These are phyloP conservation scores for Byasa hedistus DNA, from an alignment of 2,888 invertebrate genomes.

Conservation along the genomic window DNA sequence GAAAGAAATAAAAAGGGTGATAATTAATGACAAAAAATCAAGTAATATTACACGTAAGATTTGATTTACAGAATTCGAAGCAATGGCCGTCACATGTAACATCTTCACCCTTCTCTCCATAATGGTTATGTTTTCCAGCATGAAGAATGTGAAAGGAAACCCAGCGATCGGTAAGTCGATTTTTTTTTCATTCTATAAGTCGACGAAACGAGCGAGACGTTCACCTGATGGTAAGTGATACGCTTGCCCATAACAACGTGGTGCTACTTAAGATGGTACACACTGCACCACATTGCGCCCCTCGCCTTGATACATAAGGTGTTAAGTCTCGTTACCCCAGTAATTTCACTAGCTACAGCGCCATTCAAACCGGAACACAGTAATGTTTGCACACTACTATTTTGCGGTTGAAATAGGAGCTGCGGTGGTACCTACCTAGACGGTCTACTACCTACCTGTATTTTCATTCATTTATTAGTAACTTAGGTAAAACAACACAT, in stretches of 20 bases:
- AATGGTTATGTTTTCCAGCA: constrained; percentile 44
- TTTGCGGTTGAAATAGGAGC: too few relatives aligned
- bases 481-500: not conserved
- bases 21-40: not conserved
- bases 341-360: too few relatives aligned
- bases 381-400: too few relatives aligned
- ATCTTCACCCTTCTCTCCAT: constrained; percentile 49
- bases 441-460: not conserved
- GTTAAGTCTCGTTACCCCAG: too few relatives aligned
- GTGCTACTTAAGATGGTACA: too few relatives aligned
- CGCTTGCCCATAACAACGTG: too few relatives aligned
- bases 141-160: constrained; percentile 50
- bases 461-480: not conserved
- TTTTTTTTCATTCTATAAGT: not conserved
- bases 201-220: too few relatives aligned
- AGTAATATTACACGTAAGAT: constrained; percentile 6
- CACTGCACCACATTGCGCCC: too few relatives aligned
- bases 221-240: too few relatives aligned
- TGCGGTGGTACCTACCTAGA: too few relatives aligned
- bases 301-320: too few relatives aligned
- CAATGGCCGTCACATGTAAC: constrained; percentile 63
- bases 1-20: not conserved
- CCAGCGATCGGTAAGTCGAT: constrained; percentile 68
- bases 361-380: too few relatives aligned
- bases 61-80: constrained; percentile 40